Base-by-base conservation (phyloP, 1,140 invertebrate species). In the Drosophila sp. region DNA sequence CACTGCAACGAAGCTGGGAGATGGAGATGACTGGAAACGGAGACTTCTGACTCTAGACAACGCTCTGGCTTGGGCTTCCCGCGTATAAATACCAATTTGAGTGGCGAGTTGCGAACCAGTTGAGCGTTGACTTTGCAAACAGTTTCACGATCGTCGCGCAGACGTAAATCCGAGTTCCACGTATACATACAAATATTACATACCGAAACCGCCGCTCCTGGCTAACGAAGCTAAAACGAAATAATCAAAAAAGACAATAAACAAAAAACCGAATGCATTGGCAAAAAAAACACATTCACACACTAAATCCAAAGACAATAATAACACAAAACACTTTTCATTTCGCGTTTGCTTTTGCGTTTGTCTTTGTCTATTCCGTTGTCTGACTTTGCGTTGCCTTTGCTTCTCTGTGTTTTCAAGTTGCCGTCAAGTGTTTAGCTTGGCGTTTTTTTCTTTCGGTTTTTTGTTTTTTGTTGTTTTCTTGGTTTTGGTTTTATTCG, bases 71-170 rank as follows among this genome's bases (percentile, higher is more conserved):
- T 56, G 66, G 57, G 78, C 65, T 60, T 69, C 62, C 67, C 60
- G 79, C 76, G 80, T 89, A 89, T 89, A 89, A 89, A 50, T 89
- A 89, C 73, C 84, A 84, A 89, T 78, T 84, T 84, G 85, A 84
- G 74, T 74, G 62, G 29, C 84, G 63, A 60, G 41, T 69, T 38
- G 73, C 80, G 84, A 89, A 89, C 85, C 84, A 89, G 84, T 89
- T 89, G 84, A 89, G 85, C 84, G 85, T 64, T 68, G 80, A 78
- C 80, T 84, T 89, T 80, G 84, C 82, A 80, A 85, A 78, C 81
- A 78, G 78, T 84, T 84, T 70, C 84, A 80, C 75, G 75, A 78
- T 63, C 72, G 60, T 63, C 70, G 70, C 68, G 55, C 64, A 55
- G 47, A n/a, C 11, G 25, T 50, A 62, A 64, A 57, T 30, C 29